Conservation (phyloP, 1,140 invertebrate species). For the Pissodes strobi region DNA sequence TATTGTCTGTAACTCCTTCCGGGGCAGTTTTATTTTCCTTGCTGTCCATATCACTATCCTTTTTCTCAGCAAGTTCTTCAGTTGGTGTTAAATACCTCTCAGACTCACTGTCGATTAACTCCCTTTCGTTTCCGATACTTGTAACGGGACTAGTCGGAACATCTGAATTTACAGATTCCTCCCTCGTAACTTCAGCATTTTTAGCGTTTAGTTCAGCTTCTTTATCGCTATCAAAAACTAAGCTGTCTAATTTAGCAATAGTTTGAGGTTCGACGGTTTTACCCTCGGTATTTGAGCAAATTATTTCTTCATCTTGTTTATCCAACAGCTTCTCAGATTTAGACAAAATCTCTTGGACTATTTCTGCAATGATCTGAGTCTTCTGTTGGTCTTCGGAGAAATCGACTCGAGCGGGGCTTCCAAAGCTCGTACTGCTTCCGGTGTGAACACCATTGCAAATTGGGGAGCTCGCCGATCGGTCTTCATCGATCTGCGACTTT, state of each 20-base stretch:
- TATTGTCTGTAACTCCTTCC: conserved; percentile 15
- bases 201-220: conserved; percentile 30
- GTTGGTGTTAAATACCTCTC: conserved; percentile 52
- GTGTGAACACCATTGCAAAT: conserved; percentile 53
- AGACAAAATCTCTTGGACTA: conserved; percentile 63
- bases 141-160: conserved; percentile 14
- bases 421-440: conserved; percentile 50
- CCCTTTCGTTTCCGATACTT: conserved; percentile 34
- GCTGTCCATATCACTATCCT: conserved; percentile 44
- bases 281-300: conserved; percentile 10
- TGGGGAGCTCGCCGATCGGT: conserved; percentile 37
- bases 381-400: conserved; percentile 59
- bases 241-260: too few species aligned
- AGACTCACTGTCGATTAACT: conserved; percentile 49
- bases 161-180: too few species aligned
- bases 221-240: too few species aligned
- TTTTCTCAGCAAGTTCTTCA: conserved; percentile 49
- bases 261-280: background rate
- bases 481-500: conserved; percentile 45
- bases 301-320: conserved; percentile 39
- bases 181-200: conserved; percentile 4
- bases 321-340: conserved; percentile 63
- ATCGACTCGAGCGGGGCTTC: conserved; percentile 45
- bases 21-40: conserved; percentile 5
- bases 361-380: conserved; percentile 62